These are phyloP conservation scores for Thecocarcelia acutangulata DNA, from an alignment of 2,888 invertebrate species.

Conservation along the genomic window DNA sequence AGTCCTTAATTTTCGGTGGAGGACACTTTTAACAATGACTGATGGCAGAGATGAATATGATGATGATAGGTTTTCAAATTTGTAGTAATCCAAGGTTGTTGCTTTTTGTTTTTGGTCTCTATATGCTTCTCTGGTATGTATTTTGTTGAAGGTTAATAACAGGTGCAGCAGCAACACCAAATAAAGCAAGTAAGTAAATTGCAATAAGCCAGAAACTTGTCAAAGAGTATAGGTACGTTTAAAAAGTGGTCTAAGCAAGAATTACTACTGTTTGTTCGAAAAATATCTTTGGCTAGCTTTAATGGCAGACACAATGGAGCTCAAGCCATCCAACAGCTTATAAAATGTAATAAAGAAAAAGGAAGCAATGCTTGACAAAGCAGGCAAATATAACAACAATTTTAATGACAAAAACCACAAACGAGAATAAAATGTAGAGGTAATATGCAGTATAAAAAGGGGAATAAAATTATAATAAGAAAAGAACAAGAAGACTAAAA, in stretches of 20 bases:
- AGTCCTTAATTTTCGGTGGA: conserved; percentile 6
- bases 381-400: conserved; percentile 43
- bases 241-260: conserved; percentile 37
- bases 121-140: background rate
- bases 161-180: conserved; percentile 47
- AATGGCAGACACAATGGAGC: conserved; percentile 55
- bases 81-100: conserved; percentile 62
- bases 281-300: conserved; percentile 37
- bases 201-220: conserved; percentile 17
- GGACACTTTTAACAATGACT: conserved; percentile 19
- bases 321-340: conserved; percentile 37
- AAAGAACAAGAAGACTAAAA: conserved; percentile 45
- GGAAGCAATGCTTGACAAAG: conserved; percentile 41
- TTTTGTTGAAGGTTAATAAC: conserved; percentile 51
- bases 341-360: conserved; percentile 11
- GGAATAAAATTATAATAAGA: conserved; percentile 38
- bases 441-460: conserved; percentile 1
- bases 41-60: conserved; percentile 45
- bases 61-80: conserved; percentile 32
- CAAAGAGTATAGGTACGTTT: background rate
- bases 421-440: conserved; percentile 28
- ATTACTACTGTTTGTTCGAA: background rate
- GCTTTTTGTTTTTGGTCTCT: conserved; percentile 8
- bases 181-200: conserved; percentile 11
- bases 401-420: conserved; percentile 9